Evolutionary conservation across 1,140 invertebrate genomes (phyloP), one percentile per base, ranked within the genome.

Genomic region (Mercenaria mercenaria): DNA sequence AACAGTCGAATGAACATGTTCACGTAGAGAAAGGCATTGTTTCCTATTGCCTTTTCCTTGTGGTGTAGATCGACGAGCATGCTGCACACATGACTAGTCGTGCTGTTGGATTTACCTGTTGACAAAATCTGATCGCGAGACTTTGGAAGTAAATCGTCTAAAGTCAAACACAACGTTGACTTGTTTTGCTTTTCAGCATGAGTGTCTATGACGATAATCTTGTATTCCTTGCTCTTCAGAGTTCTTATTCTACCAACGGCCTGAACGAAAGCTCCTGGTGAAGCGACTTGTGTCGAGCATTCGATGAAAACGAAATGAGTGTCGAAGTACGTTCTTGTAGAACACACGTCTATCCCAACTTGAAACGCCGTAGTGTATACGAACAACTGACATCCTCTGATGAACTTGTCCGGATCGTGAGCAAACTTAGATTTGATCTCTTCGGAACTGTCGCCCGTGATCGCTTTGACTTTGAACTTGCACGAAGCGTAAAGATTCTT

Each of bases 291-390:
- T 4, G 41, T 56, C 29, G 41, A 80, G 32, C 76, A 80, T 80
- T 80, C 76, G 13, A 80, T 80, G n/a, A 80, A 80, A 6, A 80
- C 32, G 32, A n/a, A 80, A 34, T 80, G 43, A 3, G 50, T 29
- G 39, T 80, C 76, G 29, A 80, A 80, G 32, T 80, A 80, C 0
- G 76, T 3, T 4, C 20, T 52, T 26, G 37, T 50, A 20, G 76
- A n/a, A 1, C 43, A 80, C 0, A 80, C 76, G 47, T 80, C 43
- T n/a, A 80, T 80, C 2, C 76, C 76, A 18, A 80, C 76, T 80
- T 80, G 76, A 80, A 80, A 80, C 8, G 76, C 76, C 0, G 76
- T 80, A 0, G 43, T 56, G 32, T 80, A 80, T 6, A 80, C 34
- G 29, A 80, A 80, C 20, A 80, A 34, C 23, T 80, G 23, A 52